Evolutionary conservation across 2,888 invertebrate species (phyloP), one percentile per base, ranked within the genome.

Genomic region (Drosophila differens): DNA sequence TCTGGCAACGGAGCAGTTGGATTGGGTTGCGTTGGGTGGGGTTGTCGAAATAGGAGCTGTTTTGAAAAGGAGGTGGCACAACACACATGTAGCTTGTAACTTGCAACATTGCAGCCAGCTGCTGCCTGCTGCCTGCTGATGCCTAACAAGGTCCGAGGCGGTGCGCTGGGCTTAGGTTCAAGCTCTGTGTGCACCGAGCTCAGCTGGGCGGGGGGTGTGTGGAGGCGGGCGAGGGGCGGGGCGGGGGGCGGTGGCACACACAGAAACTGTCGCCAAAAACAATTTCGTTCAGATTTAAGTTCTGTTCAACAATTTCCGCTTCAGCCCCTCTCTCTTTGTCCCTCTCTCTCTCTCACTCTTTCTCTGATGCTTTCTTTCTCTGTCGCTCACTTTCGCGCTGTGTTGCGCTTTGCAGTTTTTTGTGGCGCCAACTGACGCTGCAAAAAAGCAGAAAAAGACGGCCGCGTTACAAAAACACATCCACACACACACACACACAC

Each of bases 211-310:
- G n/a, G 12, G 2, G 14, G 3, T 1, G 33, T n/a, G 35, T 10
- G 52, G 14, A 6, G 28, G 19, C 0, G 9, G 22, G 2, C 16
- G 35, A 32, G 16, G 25, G 4, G 33, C 16, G 16, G 12, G 55
- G n/a, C 10, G 30, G 25, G n/a, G 60, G 63, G 9, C 10, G 33
- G 16, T 35, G 16, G 19, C 35, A 37, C 82, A 75, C 68, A 63
- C 80, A 82, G 74, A 82, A 85, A 90, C 86, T 89, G 86, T 87
- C 86, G 89, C 90, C 89, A 90, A 89, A 90, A 90, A 90, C 90
- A 90, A 86, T 86, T 86, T 87, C 83, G 86, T 75, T 82, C 75
- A 89, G 86, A 89, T 87, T 87, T 86, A 89, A 90, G 90, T 89
- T 87, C 89, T 89, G 81, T 77, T 89, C 64, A 79, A 83, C 90